Base-by-base conservation (phyloP, 2,113 vertebrate species). In the Noctilio leporinus region DNA sequence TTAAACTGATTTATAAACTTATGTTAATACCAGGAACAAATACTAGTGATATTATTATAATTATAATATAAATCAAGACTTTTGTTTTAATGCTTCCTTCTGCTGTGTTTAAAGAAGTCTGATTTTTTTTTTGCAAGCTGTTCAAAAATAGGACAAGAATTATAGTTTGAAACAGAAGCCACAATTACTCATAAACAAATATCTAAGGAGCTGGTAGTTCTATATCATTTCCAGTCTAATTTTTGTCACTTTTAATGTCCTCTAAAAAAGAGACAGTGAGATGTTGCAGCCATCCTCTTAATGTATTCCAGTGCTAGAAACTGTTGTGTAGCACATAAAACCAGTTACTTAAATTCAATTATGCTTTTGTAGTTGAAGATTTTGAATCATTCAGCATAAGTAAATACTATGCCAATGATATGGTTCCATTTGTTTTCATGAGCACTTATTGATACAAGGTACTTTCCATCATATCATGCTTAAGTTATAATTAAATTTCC, bases 221-320 rank as follows among this genome's bases (percentile, higher is more conserved):
- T 92, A 38, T 81, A 95, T 96, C 33, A 89, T 96, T 93, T 94
- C 75, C 10, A 91, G 10, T 76, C 49, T 80, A 19, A 77, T 93
- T 86, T 87, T 77, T 95, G 93, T 97, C 86, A 96, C 45, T 91
- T 97, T 92, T 94, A 96, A 94, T 95, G 88, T 40, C 55, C 30
- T 83, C 88, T 62, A 81, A 90, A 95, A 97, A 91, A 73, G 45
- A 90, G 76, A 55, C 65, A 87, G 77, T 92, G 70, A 92, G 22
- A 16, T 83, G 33, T 86, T 94, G 65, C 62, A 94, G 73, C 30
- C 77, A 87, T 86, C 9, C 3, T 72, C n/a, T 73, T 96, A 95
- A 88, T 94, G 40, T 76, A 20, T 93, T 86, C 69, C 86, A 96
- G 80, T 67, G n/a, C 64, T 80, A 83, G 40, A 95, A 97, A 92